Conservation (phyloP, 2,888 invertebrate genomes). For the Polydrusus cervinus region DNA sequence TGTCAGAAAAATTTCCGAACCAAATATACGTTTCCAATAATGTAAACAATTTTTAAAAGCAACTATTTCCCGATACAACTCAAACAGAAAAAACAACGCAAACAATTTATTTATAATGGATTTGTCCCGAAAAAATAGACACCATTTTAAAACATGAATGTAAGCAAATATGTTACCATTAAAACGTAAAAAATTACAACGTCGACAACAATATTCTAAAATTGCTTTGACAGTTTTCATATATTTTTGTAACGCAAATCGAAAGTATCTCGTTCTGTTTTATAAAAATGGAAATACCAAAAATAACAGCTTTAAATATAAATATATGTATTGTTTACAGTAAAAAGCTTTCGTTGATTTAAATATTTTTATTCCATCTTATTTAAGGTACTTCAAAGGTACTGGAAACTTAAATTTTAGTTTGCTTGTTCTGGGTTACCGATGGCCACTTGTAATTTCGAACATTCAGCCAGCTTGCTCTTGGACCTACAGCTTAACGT, state of each 20-base stretch:
- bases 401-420: too few relatives aligned
- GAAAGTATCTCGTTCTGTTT: neutral
- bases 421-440: too few relatives aligned
- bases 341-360: neutral
- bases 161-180: constrained; percentile 21
- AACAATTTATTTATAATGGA: constrained; percentile 20
- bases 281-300: neutral
- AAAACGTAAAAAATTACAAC: constrained; percentile 23
- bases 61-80: neutral
- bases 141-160: constrained; percentile 13
- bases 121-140: neutral
- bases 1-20: too few relatives aligned
- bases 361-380: too few relatives aligned
- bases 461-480: too few relatives aligned
- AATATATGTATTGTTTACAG: neutral
- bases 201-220: constrained; percentile 9
- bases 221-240: constrained; percentile 17
- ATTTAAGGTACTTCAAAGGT: too few relatives aligned
- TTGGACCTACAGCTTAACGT: too few relatives aligned
- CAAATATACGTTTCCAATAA: too few relatives aligned
- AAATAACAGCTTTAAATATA: constrained; percentile 4
- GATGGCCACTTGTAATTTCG: too few relatives aligned
- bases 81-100: neutral
- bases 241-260: constrained; percentile 20
- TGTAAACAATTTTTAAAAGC: neutral